These are phyloP conservation scores for Notothenia rossii DNA, from an alignment of 2,113 vertebrate genomes.

Conservation along the genomic window DNA sequence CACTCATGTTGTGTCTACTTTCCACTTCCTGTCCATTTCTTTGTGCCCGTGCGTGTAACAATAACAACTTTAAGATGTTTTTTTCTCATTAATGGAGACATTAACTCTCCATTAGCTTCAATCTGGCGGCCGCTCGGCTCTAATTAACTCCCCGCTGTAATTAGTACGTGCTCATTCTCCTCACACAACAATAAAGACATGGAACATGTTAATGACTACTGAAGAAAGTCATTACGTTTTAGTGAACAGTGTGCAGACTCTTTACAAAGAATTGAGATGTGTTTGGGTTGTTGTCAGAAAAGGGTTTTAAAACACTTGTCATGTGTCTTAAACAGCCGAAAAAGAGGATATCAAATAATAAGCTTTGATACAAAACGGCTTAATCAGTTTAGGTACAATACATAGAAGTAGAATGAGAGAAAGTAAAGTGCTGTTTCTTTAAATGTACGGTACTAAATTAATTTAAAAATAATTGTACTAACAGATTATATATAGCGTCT, in stretches of 20 bases:
- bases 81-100: slow-evolving; percentile 37
- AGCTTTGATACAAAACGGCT: not conserved
- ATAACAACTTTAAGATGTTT: slow-evolving; percentile 7
- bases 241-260: slow-evolving; percentile 9
- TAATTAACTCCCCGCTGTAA: slow-evolving; percentile 44
- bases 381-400: not conserved
- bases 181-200: slow-evolving; percentile 27
- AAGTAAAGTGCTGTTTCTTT: no score
- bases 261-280: slow-evolving; percentile 7
- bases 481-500: no score
- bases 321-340: slow-evolving; percentile 9
- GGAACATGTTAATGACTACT: slow-evolving; percentile 24
- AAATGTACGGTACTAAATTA: no score
- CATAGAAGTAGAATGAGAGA: no score
- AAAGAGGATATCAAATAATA: not conserved
- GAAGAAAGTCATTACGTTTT: slow-evolving; percentile 36
- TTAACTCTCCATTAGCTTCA: slow-evolving; percentile 48
- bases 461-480: no score
- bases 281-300: slow-evolving; percentile 26
- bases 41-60: slow-evolving; percentile 2
- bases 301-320: slow-evolving; percentile 12
- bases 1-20: not conserved
- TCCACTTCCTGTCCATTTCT: not conserved
- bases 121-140: slow-evolving; percentile 48
- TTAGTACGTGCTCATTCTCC: slow-evolving; percentile 40